Evolutionary conservation across 37 sponge, comb jelly and placozoan species (phyloP), one percentile per base, ranked within the genome.

Genomic region (Halisarca cf. caerulea): DNA sequence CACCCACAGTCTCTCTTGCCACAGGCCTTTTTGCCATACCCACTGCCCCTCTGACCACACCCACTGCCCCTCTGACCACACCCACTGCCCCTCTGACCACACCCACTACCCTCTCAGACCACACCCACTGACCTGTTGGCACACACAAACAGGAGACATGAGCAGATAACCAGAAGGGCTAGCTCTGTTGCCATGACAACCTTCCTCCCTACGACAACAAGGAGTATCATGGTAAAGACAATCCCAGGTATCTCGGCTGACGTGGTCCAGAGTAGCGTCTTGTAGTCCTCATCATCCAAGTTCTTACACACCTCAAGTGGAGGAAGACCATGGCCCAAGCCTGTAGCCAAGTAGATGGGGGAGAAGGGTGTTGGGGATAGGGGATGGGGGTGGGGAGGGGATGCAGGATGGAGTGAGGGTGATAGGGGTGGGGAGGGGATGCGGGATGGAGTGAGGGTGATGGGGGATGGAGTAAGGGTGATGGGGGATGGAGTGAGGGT

Each of bases 201-300:
- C 74, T 96, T 96, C 57, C 97, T 69, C 47, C 97, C 97, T 55
- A 96, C 59, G 32, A 88, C 0, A 15, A 90, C 88, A 30, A 94
- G 80, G 36, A 93, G 59, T 0, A 96, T 2, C 32, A 91, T 35
- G 0, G 94, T 91, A 15, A 94, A 33, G 0, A 96, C 2, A 1
- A 96, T 14, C 3, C 92, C 92, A 33, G 96, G 96, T 0, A 92
- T 24, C 53, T 95, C 96, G 17, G 96, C 92, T 23, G 72, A 79
- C 61, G 92, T 34, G 20, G 96, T 85, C 90, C 93, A 89, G 17
- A 95, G 61, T 53, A 95, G 83, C 21, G 87, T 66, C 15, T 85
- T 27, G 68, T 95, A 95, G 57, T 88, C 91, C 36, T 38, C 77
- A 15, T 37, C 36, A 6, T 40, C 45, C 42, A 74, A 43, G 2